Conservation (phyloP, 2,888 invertebrate genomes). For the Acanthosoma haemorrhoidale region DNA sequence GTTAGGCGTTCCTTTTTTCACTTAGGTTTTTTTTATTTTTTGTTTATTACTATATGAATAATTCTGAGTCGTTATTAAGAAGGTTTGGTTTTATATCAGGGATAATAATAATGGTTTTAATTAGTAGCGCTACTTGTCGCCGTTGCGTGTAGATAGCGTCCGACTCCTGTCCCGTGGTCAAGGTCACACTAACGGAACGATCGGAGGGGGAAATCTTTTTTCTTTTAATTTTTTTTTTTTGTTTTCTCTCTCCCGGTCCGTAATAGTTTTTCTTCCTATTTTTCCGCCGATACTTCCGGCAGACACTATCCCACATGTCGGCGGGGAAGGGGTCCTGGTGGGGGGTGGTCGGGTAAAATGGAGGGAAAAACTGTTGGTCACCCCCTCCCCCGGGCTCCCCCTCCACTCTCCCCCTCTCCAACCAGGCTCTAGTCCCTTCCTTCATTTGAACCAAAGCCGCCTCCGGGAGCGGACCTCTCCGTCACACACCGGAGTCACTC, state of each 20-base stretch:
- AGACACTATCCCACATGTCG: background rate
- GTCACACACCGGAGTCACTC: background rate
- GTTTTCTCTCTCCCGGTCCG: no score
- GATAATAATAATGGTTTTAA: no score
- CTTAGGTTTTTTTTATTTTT: no score
- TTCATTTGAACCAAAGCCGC: constrained; percentile 16
- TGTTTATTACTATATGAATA: no score
- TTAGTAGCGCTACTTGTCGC: no score
- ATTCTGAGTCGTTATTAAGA: no score
- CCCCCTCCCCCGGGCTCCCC: background rate
- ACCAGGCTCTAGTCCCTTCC: constrained; percentile 1
- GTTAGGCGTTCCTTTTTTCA: no score
- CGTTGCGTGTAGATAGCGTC: background rate
- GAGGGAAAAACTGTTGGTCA: background rate
- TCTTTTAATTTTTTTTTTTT: background rate
- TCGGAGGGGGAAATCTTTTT: no score
- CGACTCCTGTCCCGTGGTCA: background rate
- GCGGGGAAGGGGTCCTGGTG: background rate
- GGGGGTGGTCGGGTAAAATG: constrained; percentile 19
- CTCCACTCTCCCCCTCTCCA: background rate
- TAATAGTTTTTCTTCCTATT: background rate
- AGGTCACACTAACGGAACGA: background rate
- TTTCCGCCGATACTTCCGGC: background rate
- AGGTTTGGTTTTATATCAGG: no score
- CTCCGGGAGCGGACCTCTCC: background rate